Base-by-base conservation (phyloP, 2,888 invertebrate species). In the Torymus texanus region DNA sequence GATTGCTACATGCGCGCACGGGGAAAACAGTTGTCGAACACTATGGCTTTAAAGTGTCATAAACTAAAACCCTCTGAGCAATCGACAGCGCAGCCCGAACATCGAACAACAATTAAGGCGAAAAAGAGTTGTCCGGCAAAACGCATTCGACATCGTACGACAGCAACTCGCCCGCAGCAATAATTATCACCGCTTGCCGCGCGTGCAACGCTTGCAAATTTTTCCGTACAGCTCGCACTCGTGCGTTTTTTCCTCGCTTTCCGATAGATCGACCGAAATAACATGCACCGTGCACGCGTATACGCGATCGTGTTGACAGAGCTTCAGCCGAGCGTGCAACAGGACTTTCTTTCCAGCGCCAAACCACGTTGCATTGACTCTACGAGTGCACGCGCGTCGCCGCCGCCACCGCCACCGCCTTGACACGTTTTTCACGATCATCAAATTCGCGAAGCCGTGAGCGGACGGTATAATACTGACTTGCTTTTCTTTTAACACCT, bases 361-460 rank as follows among this genome's bases (percentile, higher is more conserved):
- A 67, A 21, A 11, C 11, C n/a, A 59, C 66, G 24, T 62, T 68
- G 67, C 56, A 72, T 41, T 29, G 77, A 50, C 71, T 71, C n/a
- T 21, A 58, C 66, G 66, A 66, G 41, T 8, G 41, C 41, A 8
- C 29, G 29, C 21, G 21, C 21, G 14, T 59, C 21, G 18, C 16
- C 50, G 58, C 50, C 21, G 21, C 21, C 21, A 2, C 21, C 21
- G 21, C 21, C 21, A 21, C 55, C 29, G 62, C 78, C 74, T 78
- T 74, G 78, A 78, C 78, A 74, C 63, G 74, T 16, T 78, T 78
- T 68, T 68, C 56, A 50, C 12, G 73, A 68, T 73, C 67, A 68
- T 58, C 63, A 18, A 58, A 78, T 78, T 78, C 14, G 67, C n/a
- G 59, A 67, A 50, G 51, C 24, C 50, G 24, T 8, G 41, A 13